phyloP scores from a whole-genome alignment of 2,888 invertebrate genomes.

The Drosophila lacicola region DNA sequence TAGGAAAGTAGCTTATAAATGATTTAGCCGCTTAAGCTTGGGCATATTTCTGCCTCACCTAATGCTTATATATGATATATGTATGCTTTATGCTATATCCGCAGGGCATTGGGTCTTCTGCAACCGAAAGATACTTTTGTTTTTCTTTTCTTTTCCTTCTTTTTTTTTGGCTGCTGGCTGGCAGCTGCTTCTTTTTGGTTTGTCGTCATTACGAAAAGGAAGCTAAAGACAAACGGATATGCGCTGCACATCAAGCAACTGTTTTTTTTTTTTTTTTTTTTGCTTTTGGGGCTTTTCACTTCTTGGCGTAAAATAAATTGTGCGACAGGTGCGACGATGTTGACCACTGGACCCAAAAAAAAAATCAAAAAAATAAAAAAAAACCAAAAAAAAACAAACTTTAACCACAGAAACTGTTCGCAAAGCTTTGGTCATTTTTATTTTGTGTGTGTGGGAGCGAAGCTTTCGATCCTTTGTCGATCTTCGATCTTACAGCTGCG shows the following conservation, averaged over 20 bases:
- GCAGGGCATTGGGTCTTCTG: conserved; percentile 23
- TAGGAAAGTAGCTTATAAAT: no score
- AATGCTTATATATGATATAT: no score
- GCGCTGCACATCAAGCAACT: conserved; percentile 77
- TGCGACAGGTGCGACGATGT: conserved; percentile 77
- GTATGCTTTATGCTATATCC: background rate
- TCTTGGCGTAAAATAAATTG: conserved; percentile 77
- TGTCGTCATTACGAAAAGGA: conserved; percentile 77
- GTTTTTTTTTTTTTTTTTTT: conserved; percentile 52
- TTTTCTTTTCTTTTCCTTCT: conserved; percentile 24
- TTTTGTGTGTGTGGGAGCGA: conserved; percentile 70
- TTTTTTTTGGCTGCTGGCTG: conserved; percentile 46
- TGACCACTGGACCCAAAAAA: conserved; percentile 59
- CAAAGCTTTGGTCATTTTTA: conserved; percentile 38
- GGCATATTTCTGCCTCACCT: background rate
- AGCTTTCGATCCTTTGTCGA: conserved; percentile 65
- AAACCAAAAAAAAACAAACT: conserved; percentile 18
- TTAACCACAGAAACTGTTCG: conserved; percentile 38
- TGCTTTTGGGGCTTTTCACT: conserved; percentile 69
- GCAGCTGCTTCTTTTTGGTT: conserved; percentile 72
- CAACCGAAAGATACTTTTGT: conserved; percentile 1
- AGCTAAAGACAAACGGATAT: conserved; percentile 79
- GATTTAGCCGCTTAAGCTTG: no score
- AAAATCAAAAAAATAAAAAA: conserved; percentile 8
- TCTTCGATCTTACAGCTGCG: conserved; percentile 72